Evolutionary conservation across 1,140 invertebrate genomes (phyloP).

Genomic region (Diorhabda carinulata): DNA sequence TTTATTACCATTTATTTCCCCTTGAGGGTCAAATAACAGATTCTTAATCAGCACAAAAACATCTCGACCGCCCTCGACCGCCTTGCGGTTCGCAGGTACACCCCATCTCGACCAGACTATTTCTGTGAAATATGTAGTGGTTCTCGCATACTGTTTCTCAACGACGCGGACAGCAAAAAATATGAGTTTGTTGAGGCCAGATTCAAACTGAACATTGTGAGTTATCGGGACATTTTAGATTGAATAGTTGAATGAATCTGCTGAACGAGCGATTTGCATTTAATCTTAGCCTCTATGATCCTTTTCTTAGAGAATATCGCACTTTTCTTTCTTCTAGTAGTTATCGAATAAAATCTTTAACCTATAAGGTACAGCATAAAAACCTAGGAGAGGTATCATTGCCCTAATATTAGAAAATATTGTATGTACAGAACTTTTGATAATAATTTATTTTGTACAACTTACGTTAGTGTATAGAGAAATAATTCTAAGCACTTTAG

Average conservation of each 20-base stretch:
- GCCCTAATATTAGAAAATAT: too few relatives aligned
- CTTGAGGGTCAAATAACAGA: conserved; percentile 1
- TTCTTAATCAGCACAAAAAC: conserved; percentile 2
- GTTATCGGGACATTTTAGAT: conserved; percentile 2
- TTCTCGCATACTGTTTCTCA: background rate
- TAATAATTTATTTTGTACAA: too few relatives aligned
- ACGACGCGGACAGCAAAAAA: background rate
- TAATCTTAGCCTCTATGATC: background rate
- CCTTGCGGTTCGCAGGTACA: background rate
- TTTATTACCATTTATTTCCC: background rate
- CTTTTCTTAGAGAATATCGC: background rate
- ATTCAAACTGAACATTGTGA: background rate
- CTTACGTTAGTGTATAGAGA: too few relatives aligned
- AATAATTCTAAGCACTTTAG: too few relatives aligned
- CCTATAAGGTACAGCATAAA: too few relatives aligned
- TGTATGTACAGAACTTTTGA: too few relatives aligned
- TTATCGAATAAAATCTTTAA: too few relatives aligned
- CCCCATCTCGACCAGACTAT: background rate
- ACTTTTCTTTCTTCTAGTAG: background rate
- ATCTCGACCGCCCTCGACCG: conserved; percentile 1
- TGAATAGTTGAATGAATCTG: background rate
- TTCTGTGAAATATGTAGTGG: conserved; percentile 2
- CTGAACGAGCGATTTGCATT: background rate
- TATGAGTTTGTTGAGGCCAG: background rate
- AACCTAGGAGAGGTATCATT: too few relatives aligned